Evolutionary conservation across 2,113 vertebrate genomes (phyloP).

Genomic region (Sylvilagus bachmani): DNA sequence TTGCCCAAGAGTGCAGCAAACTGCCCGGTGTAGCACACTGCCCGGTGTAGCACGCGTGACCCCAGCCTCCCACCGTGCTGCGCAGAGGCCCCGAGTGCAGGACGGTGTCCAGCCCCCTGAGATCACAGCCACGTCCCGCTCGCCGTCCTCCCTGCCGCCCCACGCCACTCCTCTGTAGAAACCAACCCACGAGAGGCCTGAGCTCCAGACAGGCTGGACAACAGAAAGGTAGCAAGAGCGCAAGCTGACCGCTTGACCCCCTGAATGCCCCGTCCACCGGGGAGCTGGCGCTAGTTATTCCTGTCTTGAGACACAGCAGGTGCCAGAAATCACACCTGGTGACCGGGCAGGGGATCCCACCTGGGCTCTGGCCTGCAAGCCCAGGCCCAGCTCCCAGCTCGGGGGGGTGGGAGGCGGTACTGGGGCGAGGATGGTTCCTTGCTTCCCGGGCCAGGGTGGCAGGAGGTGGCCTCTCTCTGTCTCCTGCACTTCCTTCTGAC

Average conservation of each 20-base stretch:
- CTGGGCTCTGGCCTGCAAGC: not conserved
- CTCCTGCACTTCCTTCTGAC: not conserved
- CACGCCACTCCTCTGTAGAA: not conserved
- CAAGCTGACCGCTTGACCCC: too few relatives aligned
- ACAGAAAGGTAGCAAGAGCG: too few relatives aligned
- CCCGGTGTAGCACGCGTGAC: too few relatives aligned
- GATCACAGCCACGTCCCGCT: too few relatives aligned
- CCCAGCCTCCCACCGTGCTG: accelerated
- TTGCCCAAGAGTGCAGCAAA: not conserved
- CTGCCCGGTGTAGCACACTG: not conserved
- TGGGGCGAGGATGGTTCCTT: not conserved
- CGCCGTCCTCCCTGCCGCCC: not conserved
- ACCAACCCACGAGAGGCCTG: accelerated
- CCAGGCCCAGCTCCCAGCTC: not conserved
- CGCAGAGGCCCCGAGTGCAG: not conserved
- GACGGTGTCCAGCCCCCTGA: not conserved
- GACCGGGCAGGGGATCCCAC: not conserved
- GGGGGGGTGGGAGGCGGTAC: not conserved
- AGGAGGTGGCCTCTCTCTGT: accelerated
- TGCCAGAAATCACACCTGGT: not conserved
- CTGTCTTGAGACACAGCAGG: not conserved
- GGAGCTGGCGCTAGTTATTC: not conserved
- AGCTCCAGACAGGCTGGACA: not conserved
- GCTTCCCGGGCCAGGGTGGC: too few relatives aligned
- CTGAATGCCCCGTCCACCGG: accelerated